Evolutionary conservation across 2,888 invertebrate genomes (phyloP), one percentile per base, ranked within the genome.

Genomic region (Entomobrya proxima): DNA sequence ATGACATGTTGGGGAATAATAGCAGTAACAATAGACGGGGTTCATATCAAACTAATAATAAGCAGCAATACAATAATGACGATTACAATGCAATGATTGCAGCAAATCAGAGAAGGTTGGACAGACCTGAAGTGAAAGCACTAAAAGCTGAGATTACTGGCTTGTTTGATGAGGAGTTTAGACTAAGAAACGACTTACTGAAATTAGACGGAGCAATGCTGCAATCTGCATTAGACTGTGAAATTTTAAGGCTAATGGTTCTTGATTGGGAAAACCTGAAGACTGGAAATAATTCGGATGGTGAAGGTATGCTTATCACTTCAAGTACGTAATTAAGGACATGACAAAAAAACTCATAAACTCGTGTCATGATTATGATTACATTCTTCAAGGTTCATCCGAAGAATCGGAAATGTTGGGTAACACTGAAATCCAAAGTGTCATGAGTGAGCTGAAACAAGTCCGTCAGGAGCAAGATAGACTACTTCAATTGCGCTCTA

Each of bases 131-230:
- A 85, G 89, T 93, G 87, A 91, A 91, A 82, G 91, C 91, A 74
- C 92, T 98, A 27, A 94, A 97, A 50, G 96, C 97, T 90, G 96
- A 97, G 90, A 96, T 98, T 61, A 95, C 98, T 4, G 94, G 95
- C 0, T 96, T 96, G 0, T 98, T 98, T 92, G 96, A 97, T 91
- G 97, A 97, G 89, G 98, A 98, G 92, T 98, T 98, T 97, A 95
- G 96, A 88, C 92, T 98, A 44, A 94, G 98, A 90, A 93, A 91
- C 81, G 88, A 89, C 77, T 93, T 98, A 32, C 95, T 98, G 94
- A 97, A 98, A 91, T 94, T 98, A 13, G 98, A 98, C 92, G 97
- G 97, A 89, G 96, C 96, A 91, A 93, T 98, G 76, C 92, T 98
- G 88, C 96, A 97, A 1, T 93, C 98, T 64, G 97, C 96, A 44